These are phyloP conservation scores for Lepidocyrtinus sp. DNA, from an alignment of 2,888 invertebrate species.

Conservation along the genomic window DNA sequence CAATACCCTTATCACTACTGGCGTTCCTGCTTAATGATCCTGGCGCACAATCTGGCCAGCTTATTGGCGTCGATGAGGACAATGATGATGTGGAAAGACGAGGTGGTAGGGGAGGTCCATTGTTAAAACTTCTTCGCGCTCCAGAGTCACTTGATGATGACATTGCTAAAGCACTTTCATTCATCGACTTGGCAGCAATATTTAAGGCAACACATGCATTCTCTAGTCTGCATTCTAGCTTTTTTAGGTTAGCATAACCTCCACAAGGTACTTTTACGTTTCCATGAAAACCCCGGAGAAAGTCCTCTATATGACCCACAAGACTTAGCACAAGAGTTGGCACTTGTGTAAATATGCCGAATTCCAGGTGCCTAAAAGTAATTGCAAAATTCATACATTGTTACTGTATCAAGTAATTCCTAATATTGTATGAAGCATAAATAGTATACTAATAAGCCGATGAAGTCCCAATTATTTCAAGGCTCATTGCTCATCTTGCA, in stretches of 20 bases:
- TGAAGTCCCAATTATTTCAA: too few species aligned
- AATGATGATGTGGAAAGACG: constrained; percentile 12
- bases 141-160: background rate
- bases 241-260: constrained; percentile 34
- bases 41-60: constrained; percentile 7
- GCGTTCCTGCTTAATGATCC: background rate
- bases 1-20: constrained; percentile 3
- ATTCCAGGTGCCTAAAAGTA: constrained; percentile 73
- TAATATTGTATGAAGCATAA: too few species aligned
- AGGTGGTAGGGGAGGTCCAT: background rate
- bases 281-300: constrained; percentile 75
- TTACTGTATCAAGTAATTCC: too few species aligned
- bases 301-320: constrained; percentile 77
- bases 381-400: too few species aligned
- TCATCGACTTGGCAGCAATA: constrained; percentile 54
- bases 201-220: constrained; percentile 62
- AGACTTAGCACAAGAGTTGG: constrained; percentile 76
- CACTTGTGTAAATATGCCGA: constrained; percentile 72
- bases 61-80: constrained; percentile 13
- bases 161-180: constrained; percentile 15
- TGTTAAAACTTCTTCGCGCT: background rate
- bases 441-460: too few species aligned
- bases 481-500: too few species aligned
- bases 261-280: background rate
- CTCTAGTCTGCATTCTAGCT: constrained; percentile 64